Conservation (phyloP, 2,888 invertebrate species). For the Netelia inedita region DNA sequence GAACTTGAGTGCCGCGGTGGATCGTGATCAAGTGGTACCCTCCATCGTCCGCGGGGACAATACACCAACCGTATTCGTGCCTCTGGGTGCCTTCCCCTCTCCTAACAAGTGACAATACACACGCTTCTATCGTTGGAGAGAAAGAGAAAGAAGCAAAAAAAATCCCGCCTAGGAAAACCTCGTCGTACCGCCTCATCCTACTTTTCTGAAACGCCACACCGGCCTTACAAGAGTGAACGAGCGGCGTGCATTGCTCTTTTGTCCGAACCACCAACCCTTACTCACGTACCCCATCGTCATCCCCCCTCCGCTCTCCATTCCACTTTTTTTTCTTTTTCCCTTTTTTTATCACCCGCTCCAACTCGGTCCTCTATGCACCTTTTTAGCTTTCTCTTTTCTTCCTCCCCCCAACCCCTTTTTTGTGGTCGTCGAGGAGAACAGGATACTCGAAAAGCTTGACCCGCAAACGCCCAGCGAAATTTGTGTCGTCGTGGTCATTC, state of each 20-base stretch:
- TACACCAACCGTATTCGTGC: constrained; percentile 63
- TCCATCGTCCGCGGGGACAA: constrained; percentile 81
- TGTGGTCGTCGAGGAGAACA: constrained; percentile 3
- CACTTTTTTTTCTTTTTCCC: constrained; percentile 27
- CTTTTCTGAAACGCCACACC: constrained; percentile 68
- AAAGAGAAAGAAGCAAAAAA: constrained; percentile 19
- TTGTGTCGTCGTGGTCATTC: constrained; percentile 21
- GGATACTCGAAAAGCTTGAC: constrained; percentile 56
- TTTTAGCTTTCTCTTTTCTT: constrained; percentile 17
- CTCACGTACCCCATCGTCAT: constrained; percentile 67
- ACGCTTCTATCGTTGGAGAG: constrained; percentile 44
- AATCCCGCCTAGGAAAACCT: constrained; percentile 21
- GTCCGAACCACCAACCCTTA: constrained; percentile 76
- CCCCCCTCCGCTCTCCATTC: constrained; percentile 7
- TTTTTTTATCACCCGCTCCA: constrained; percentile 27
- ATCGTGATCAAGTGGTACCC: constrained; percentile 85
- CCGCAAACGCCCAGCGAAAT: constrained; percentile 50
- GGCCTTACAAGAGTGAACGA: constrained; percentile 72
- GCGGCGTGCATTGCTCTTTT: constrained; percentile 83
- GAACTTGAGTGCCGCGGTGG: constrained; percentile 80
- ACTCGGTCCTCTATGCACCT: neutral
- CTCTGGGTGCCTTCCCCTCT: constrained; percentile 46
- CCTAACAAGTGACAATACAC: constrained; percentile 67
- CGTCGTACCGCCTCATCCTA: constrained; percentile 34
- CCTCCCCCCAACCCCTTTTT: constrained; percentile 10